Conservation (phyloP, 1,140 invertebrate species). For the Holotrichia oblita region DNA sequence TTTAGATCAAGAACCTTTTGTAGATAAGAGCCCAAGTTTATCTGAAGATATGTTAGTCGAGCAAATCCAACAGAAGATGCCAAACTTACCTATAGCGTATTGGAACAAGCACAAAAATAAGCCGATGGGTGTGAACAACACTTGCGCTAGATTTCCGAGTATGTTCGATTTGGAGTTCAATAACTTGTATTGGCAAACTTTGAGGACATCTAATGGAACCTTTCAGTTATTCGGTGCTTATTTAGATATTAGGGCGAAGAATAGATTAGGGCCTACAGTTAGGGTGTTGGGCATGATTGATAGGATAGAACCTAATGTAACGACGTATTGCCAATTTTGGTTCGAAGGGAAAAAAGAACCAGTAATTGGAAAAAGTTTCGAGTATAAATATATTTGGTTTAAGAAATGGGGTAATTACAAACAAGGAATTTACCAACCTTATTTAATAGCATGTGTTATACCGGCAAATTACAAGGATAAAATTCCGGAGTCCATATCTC, state of each 20-base stretch:
- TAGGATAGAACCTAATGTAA: conserved; percentile 83
- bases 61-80: conserved; percentile 78
- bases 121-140: conserved; percentile 76
- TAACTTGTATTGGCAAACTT: conserved; percentile 90
- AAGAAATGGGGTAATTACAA: conserved; percentile 95
- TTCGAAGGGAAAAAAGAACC: conserved; percentile 83
- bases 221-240: conserved; percentile 92
- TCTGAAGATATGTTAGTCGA: conserved; percentile 81
- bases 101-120: conserved; percentile 83
- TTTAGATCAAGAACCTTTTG: conserved; percentile 65
- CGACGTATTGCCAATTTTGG: conserved; percentile 90
- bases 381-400: conserved; percentile 95
- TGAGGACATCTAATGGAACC: conserved; percentile 82
- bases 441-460: conserved; percentile 87
- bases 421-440: conserved; percentile 90
- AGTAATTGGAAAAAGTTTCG: conserved; percentile 80
- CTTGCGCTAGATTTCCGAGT: conserved; percentile 83
- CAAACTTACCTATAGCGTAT: conserved; percentile 83
- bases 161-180: conserved; percentile 91
- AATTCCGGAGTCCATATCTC: conserved; percentile 82
- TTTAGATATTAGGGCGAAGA: conserved; percentile 81
- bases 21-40: conserved; percentile 73
- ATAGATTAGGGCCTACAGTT: conserved; percentile 80
- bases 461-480: conserved; percentile 76
- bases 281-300: conserved; percentile 92